Evolutionary conservation across 2,888 invertebrate genomes (phyloP).

Genomic region (Lymantria monacha): DNA sequence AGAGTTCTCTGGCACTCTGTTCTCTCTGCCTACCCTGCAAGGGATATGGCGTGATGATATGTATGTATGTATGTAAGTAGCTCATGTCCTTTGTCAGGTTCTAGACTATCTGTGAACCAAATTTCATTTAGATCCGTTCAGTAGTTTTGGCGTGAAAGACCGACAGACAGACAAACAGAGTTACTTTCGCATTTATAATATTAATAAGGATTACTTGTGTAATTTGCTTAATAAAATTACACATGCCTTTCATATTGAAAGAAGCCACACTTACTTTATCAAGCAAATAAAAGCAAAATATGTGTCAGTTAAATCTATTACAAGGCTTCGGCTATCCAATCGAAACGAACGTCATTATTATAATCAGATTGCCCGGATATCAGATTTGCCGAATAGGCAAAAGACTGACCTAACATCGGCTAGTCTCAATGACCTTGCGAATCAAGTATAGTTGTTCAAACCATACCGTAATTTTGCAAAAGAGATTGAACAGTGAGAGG

Average conservation of each 20-base stretch:
- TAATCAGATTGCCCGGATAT: constrained; percentile 34
- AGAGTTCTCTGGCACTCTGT: too few species aligned
- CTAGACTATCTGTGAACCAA: too few species aligned
- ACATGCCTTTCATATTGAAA: neutral
- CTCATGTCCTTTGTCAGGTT: too few species aligned
- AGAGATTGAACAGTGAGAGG: neutral
- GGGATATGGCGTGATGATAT: too few species aligned
- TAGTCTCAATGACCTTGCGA: constrained; percentile 14
- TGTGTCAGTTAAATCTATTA: neutral
- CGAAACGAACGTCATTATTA: constrained; percentile 28
- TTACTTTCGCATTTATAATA: too few species aligned
- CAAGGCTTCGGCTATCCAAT: neutral
- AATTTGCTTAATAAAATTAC: too few species aligned
- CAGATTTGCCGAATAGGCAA: constrained; percentile 13
- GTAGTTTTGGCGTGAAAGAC: too few species aligned
- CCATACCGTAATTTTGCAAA: constrained; percentile 1
- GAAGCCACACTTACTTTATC: neutral
- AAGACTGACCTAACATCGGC: constrained; percentile 19
- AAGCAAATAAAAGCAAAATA: neutral
- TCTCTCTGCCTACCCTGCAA: too few species aligned
- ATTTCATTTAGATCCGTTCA: too few species aligned
- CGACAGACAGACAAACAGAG: too few species aligned
- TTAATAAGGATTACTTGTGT: too few species aligned
- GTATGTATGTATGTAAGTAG: too few species aligned
- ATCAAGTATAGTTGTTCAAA: constrained; percentile 5